phyloP scores from a whole-genome alignment of 2,113 vertebrate genomes.

The Lamprotornis superbus region DNA sequence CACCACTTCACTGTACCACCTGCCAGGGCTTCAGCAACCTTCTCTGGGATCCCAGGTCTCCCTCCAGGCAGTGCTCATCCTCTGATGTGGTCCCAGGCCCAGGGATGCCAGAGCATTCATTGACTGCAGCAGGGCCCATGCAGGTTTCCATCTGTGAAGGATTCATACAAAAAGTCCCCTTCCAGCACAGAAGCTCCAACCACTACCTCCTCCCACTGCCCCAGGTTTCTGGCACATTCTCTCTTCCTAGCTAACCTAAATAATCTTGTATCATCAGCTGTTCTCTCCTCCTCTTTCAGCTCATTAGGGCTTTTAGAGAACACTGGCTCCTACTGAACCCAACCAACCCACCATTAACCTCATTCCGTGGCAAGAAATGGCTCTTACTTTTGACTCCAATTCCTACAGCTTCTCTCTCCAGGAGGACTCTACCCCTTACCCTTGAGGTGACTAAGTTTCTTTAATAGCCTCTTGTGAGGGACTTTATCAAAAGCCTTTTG shows the following conservation, averaged over 20 bases:
- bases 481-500: slow-evolving; percentile 50
- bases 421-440: slow-evolving; percentile 4
- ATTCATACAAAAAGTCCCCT: neutral
- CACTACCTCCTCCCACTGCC: neutral
- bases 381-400: slow-evolving; percentile 13
- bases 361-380: neutral
- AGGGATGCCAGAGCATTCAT: neutral
- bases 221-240: slow-evolving; percentile 1
- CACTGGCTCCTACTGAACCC: neutral
- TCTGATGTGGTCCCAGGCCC: neutral
- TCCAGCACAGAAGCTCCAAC: neutral
- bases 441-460: slow-evolving; percentile 8
- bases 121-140: accelerated
- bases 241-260: slow-evolving; percentile 26
- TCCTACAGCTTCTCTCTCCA: neutral
- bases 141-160: neutral
- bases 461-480: slow-evolving; percentile 25
- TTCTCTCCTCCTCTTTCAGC: neutral
- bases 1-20: neutral
- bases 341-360: slow-evolving; percentile 18
- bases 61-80: neutral
- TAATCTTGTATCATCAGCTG: neutral
- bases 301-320: slow-evolving; percentile 40
- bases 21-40: neutral
- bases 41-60: neutral